Conservation (phyloP, 2,797 vertebrate genomes). For the Coranthus polyacanthus region DNA sequence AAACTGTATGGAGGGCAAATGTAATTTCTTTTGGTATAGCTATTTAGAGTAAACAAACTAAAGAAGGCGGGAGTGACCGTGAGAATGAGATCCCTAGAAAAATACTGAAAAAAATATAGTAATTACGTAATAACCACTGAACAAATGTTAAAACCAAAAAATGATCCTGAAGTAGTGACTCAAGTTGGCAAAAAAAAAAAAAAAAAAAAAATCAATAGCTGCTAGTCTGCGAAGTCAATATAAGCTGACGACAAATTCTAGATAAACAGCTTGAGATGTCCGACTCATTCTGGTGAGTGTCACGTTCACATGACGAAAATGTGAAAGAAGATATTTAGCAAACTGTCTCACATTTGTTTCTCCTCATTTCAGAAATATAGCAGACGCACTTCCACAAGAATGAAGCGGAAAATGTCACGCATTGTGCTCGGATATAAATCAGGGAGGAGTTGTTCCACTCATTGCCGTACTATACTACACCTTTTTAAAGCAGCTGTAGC, state of each 20-base stretch:
- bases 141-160: slow-evolving; percentile 4
- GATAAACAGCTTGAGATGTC: slow-evolving; percentile 9
- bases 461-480: slow-evolving; percentile 30
- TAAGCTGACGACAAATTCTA: not conserved
- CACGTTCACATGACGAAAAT: not conserved
- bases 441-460: slow-evolving; percentile 18
- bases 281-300: not conserved
- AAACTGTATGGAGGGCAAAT: slow-evolving; percentile 10
- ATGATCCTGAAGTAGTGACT: not conserved
- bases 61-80: too few relatives aligned
- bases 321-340: not conserved
- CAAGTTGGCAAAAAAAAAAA: not conserved
- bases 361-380: slow-evolving; percentile 10
- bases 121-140: not conserved
- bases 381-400: slow-evolving; percentile 11
- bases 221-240: not conserved
- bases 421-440: slow-evolving; percentile 26
- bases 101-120: not conserved
- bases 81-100: not conserved
- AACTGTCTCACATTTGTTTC: slow-evolving; percentile 8
- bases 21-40: slow-evolving; percentile 12
- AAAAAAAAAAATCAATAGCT: not conserved
- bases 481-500: slow-evolving; percentile 51
- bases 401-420: slow-evolving; percentile 20
- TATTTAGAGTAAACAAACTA: slow-evolving; percentile 12